Conservation (phyloP, 2,797 vertebrate genomes). For the Muscicapa striata region DNA sequence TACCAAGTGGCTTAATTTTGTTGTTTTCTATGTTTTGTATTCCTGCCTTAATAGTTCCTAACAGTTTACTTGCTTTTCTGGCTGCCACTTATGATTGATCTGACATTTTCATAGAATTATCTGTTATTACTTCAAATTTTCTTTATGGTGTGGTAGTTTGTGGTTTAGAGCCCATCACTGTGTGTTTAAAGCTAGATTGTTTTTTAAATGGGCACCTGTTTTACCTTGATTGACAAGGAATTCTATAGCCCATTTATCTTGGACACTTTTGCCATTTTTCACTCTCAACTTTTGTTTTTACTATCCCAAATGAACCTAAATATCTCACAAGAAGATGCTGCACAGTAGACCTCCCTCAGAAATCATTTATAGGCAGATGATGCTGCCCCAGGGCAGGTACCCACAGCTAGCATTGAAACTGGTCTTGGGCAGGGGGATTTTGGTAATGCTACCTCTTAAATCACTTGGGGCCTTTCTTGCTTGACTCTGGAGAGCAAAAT, state of each 20-base stretch:
- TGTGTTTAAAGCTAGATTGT: neutral
- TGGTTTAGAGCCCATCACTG: neutral
- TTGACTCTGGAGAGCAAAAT: neutral
- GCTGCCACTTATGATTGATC: neutral
- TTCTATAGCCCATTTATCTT: neutral
- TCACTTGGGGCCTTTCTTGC: neutral
- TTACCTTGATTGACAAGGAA: neutral
- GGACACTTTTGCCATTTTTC: neutral
- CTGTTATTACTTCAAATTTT: neutral
- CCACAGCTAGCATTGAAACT: neutral
- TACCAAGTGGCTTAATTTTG: neutral
- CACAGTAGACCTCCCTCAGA: neutral
- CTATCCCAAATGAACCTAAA: neutral
- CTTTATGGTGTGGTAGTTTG: neutral
- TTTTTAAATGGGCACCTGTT: neutral
- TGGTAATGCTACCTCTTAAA: neutral
- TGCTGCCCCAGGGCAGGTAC: neutral
- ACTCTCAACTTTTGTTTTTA: neutral
- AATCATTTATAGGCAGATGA: neutral
- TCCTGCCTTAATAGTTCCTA: neutral
- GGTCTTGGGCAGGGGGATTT: neutral
- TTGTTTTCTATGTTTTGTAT: neutral
- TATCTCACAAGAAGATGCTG: neutral
- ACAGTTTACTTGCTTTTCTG: neutral
- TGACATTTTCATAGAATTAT: slow-evolving; percentile 19